These are phyloP conservation scores for Thereva unica DNA, from an alignment of 2,888 invertebrate species.

Conservation along the genomic window DNA sequence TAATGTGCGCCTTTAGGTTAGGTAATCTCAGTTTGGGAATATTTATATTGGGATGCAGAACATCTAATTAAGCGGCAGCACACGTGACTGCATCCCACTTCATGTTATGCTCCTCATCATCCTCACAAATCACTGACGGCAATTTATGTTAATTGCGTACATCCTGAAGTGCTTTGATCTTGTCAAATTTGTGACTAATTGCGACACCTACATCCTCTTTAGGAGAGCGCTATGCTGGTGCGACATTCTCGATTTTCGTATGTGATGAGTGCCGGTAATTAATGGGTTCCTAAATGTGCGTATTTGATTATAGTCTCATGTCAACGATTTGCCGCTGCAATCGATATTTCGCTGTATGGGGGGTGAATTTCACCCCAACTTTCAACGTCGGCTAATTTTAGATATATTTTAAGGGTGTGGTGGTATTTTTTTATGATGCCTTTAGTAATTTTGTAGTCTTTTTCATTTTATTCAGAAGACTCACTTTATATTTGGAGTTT, in stretches of 20 bases:
- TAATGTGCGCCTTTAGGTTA: too few relatives aligned
- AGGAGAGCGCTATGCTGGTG: not conserved
- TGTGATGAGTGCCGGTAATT: slow-evolving; percentile 15
- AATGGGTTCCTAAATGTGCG: slow-evolving; percentile 31
- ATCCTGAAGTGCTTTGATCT: slow-evolving; percentile 46
- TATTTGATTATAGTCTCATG: slow-evolving; percentile 21
- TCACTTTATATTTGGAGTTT: too few relatives aligned
- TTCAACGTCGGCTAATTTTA: too few relatives aligned
- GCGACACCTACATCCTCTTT: slow-evolving; percentile 36
- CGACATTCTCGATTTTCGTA: not conserved
- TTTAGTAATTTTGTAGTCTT: too few relatives aligned
- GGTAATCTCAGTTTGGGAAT: too few relatives aligned
- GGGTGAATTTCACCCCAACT: too few relatives aligned
- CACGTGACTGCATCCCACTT: slow-evolving; percentile 36
- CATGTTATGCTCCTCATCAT: slow-evolving; percentile 8
- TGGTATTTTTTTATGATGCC: too few relatives aligned
- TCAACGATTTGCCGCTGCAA: not conserved
- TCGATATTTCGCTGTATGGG: too few relatives aligned
- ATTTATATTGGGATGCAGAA: slow-evolving; percentile 1
- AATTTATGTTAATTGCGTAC: slow-evolving; percentile 46
- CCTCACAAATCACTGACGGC: slow-evolving; percentile 29
- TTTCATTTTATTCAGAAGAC: too few relatives aligned
- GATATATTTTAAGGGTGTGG: too few relatives aligned
- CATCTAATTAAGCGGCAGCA: slow-evolving; percentile 36
- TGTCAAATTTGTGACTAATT: slow-evolving; percentile 47